phyloP scores from a whole-genome alignment of 2,113 vertebrate species.

The Martes martes region DNA sequence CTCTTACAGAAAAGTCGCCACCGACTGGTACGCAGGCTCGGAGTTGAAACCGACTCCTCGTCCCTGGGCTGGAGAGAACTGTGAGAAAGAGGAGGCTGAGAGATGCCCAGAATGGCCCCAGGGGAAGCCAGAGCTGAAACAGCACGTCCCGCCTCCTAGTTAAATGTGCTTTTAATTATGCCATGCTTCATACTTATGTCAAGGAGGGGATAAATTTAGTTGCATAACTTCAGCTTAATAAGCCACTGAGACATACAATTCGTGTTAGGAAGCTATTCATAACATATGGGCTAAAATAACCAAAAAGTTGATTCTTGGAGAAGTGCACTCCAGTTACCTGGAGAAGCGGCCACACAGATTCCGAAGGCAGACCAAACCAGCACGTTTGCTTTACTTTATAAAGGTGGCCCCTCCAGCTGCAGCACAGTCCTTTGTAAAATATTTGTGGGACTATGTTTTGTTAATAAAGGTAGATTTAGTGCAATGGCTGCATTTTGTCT shows the following conservation, averaged over 20 bases:
- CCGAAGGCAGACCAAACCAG: not conserved
- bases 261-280: not conserved
- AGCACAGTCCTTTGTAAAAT: not conserved
- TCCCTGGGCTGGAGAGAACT: not conserved
- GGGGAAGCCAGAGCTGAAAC: not conserved
- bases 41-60: not conserved
- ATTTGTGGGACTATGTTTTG: not conserved
- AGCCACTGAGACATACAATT: not conserved
- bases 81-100: not conserved
- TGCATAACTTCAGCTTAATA: not conserved
- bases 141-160: not conserved
- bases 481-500: not conserved
- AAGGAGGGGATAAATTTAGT: not conserved
- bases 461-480: not conserved
- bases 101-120: not conserved
- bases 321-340: not conserved
- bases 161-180: not conserved
- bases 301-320: not conserved
- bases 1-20: not conserved
- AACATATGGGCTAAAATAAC: not conserved
- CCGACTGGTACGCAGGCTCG: accelerated
- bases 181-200: not conserved
- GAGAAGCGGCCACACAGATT: not conserved
- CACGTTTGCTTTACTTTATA: not conserved
- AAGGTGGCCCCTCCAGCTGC: not conserved